Conservation (phyloP, 2,888 invertebrate genomes). For the Ferdinandea cuprea region DNA sequence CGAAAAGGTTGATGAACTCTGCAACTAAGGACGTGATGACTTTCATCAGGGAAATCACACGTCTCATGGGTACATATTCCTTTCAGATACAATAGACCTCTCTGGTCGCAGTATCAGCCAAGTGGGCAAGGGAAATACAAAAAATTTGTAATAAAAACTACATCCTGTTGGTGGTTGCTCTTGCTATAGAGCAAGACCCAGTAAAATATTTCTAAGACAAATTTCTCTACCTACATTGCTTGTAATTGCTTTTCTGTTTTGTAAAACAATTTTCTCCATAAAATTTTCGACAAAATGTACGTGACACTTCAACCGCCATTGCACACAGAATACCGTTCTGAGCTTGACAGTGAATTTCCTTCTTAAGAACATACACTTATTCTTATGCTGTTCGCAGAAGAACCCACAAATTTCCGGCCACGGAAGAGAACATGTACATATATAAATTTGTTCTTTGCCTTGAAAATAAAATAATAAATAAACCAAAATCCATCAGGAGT, state of each 20-base stretch:
- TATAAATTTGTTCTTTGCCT: slow-evolving; percentile 35
- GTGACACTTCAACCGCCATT: slow-evolving; percentile 19
- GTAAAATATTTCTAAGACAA: neutral
- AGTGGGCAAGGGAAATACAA: no score
- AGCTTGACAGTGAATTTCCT: slow-evolving; percentile 12
- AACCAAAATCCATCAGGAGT: slow-evolving; percentile 59
- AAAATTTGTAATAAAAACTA: no score
- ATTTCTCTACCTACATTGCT: neutral
- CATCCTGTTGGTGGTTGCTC: no score
- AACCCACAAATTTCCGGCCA: slow-evolving; percentile 14
- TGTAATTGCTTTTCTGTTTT: slow-evolving; percentile 15
- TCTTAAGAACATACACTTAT: neutral
- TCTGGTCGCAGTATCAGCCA: no score
- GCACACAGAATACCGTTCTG: neutral
- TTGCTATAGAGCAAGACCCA: no score
- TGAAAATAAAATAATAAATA: slow-evolving; percentile 58
- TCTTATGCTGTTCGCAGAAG: neutral
- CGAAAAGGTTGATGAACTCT: no score
- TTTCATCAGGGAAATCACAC: no score
- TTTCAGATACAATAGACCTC: no score
- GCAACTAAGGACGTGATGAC: no score
- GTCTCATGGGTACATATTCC: no score
- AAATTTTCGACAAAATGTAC: neutral
- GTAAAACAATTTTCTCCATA: slow-evolving; percentile 21
- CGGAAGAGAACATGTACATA: slow-evolving; percentile 4